phyloP scores from a whole-genome alignment of 92 coral and sea anemone genomes.

The Chrysogorgia sp. region DNA sequence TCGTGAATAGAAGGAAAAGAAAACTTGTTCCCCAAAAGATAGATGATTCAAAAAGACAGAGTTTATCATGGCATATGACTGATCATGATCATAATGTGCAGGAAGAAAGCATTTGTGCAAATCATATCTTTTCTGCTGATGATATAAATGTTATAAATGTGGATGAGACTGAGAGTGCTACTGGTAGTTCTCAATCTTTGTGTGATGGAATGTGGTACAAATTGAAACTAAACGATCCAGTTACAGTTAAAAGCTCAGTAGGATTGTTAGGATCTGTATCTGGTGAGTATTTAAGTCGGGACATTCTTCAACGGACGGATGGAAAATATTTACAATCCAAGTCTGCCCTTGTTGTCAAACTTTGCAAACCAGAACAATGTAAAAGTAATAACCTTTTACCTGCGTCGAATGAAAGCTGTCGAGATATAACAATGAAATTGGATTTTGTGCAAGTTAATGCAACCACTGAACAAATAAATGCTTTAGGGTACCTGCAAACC shows the following conservation, averaged over 20 bases:
- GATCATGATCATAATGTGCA: constrained; percentile 28
- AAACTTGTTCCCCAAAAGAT: constrained; percentile 63
- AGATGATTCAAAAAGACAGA: constrained; percentile 61
- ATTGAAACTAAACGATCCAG: background rate
- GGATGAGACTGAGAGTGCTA: background rate
- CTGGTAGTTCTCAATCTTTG: background rate
- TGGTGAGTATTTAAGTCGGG: background rate
- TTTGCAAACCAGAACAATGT: background rate
- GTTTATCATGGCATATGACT: constrained; percentile 72
- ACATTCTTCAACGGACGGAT: background rate
- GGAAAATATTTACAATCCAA: background rate
- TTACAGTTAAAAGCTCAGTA: background rate
- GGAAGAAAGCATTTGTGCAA: background rate
- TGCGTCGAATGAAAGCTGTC: background rate
- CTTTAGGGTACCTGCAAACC: constrained; percentile 66
- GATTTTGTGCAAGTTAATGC: constrained; percentile 12
- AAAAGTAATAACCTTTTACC: background rate
- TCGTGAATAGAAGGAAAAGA: constrained; percentile 58
- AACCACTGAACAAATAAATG: constrained; percentile 56
- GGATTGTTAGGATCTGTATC: background rate
- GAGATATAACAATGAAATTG: background rate
- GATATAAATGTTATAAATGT: too few relatives aligned
- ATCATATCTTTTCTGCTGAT: background rate
- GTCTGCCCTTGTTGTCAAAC: background rate
- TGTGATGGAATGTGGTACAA: background rate